Conservation (phyloP, 2,113 vertebrate species). For the Puffinus mauretanicus region DNA sequence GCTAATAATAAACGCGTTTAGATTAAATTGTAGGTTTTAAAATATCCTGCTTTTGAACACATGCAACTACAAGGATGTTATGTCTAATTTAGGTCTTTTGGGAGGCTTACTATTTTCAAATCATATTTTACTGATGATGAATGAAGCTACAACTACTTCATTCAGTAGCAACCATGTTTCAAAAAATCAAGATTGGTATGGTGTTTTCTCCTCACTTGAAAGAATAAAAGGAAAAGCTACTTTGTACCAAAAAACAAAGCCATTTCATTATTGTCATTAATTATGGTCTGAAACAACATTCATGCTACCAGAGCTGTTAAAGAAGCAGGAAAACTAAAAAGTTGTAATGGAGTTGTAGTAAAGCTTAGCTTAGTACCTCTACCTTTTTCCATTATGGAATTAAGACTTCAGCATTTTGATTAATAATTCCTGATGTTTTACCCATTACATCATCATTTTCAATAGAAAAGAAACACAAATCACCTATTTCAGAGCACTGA, state of each 20-base stretch:
- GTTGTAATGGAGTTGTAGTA: background rate
- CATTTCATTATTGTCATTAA: background rate
- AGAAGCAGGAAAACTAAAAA: background rate
- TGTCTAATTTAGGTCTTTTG: background rate
- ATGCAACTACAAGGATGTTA: background rate
- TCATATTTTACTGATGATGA: background rate
- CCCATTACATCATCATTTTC: background rate
- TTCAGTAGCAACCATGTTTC: background rate
- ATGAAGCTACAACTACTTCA: background rate
- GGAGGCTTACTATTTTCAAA: background rate
- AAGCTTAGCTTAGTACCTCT: background rate
- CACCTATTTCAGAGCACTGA: background rate
- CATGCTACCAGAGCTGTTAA: background rate
- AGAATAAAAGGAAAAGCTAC: background rate
- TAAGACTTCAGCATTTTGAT: conserved; percentile 17
- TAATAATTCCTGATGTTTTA: conserved; percentile 24
- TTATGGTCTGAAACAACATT: background rate
- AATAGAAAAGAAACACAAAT: background rate
- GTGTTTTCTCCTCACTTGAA: background rate
- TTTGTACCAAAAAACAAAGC: background rate
- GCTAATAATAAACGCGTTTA: background rate
- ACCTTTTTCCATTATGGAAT: background rate
- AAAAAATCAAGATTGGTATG: background rate
- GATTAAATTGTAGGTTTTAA: background rate
- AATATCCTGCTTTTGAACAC: background rate